phyloP scores from a whole-genome alignment of 1,140 invertebrate species.

The Leptinotarsa texana region DNA sequence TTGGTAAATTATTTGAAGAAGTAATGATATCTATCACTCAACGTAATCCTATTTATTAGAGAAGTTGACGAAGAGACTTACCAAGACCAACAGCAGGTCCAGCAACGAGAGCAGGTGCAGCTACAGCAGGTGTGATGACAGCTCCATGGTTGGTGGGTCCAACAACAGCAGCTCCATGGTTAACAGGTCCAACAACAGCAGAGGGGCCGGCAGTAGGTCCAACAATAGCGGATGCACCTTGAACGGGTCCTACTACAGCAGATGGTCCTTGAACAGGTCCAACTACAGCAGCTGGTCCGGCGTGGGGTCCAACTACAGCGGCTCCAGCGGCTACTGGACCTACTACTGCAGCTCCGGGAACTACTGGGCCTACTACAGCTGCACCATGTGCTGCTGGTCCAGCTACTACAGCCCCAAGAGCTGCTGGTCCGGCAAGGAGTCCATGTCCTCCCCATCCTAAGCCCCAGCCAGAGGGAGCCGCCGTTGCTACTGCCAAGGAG shows the following conservation, averaged over 20 bases:
- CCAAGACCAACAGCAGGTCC: constrained; percentile 28
- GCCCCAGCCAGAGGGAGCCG: constrained; percentile 32
- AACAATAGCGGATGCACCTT: constrained; percentile 28
- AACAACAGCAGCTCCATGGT: constrained; percentile 17
- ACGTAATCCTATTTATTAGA: neutral
- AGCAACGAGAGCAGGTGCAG: constrained; percentile 28
- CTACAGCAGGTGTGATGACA: constrained; percentile 17
- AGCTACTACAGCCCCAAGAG: constrained; percentile 24
- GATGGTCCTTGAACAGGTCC: constrained; percentile 10
- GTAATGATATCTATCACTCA: too few species aligned
- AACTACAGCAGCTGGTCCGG: constrained; percentile 6
- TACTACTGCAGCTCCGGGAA: constrained; percentile 24
- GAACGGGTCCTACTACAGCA: constrained; percentile 13
- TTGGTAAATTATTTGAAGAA: too few species aligned
- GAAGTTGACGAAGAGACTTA: neutral
- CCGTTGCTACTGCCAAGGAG: constrained; percentile 38
- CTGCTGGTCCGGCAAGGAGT: constrained; percentile 2
- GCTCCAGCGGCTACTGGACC: constrained; percentile 15
- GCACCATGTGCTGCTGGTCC: constrained; percentile 15
- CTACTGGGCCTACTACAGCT: constrained; percentile 24
- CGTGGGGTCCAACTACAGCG: constrained; percentile 11
- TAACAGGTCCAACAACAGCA: constrained; percentile 28
- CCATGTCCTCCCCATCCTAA: constrained; percentile 16
- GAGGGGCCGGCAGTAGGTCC: constrained; percentile 31
- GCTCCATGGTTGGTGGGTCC: constrained; percentile 34